Conservation (phyloP, 2,113 vertebrate genomes). For the Neotragus moschatus region DNA sequence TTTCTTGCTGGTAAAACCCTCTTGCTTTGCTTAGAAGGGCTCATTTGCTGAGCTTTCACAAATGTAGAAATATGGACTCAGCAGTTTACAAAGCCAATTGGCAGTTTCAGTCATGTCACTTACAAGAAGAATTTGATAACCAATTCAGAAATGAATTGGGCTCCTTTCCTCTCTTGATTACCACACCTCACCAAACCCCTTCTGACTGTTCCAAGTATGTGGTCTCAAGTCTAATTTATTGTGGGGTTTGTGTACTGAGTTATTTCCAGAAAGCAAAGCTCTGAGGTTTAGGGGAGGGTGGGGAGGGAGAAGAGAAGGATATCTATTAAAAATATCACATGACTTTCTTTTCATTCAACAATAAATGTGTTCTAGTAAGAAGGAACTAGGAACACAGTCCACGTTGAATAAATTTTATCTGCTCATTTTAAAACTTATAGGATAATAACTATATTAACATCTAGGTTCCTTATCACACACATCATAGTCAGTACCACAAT, state of each 20-base stretch:
- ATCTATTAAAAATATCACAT: conserved; percentile 19
- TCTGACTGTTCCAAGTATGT: conserved; percentile 64
- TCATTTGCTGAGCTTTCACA: conserved; percentile 78
- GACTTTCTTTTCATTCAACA: conserved; percentile 17
- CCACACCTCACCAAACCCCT: conserved; percentile 47
- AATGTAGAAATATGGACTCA: conserved; percentile 80
- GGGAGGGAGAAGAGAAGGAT: neutral
- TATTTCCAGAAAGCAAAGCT: conserved; percentile 54
- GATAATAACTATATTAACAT: neutral
- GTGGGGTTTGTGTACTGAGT: conserved; percentile 12
- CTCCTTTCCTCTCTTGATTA: conserved; percentile 78
- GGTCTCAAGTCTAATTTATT: conserved; percentile 36
- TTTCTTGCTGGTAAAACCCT: conserved; percentile 74
- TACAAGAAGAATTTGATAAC: conserved; percentile 84
- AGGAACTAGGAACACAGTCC: neutral
- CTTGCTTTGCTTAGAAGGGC: conserved; percentile 77
- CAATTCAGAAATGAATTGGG: conserved; percentile 82
- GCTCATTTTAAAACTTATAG: conserved; percentile 5
- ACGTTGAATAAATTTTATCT: neutral
- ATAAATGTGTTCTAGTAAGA: conserved; percentile 16
- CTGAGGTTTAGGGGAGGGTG: neutral
- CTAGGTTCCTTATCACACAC: conserved; percentile 1
- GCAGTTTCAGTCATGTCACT: conserved; percentile 82
- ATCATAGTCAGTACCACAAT: neutral
- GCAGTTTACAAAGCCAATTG: conserved; percentile 76